Evolutionary conservation across 2,797 vertebrate genomes (phyloP).

Genomic region (Cuculus canorus): DNA sequence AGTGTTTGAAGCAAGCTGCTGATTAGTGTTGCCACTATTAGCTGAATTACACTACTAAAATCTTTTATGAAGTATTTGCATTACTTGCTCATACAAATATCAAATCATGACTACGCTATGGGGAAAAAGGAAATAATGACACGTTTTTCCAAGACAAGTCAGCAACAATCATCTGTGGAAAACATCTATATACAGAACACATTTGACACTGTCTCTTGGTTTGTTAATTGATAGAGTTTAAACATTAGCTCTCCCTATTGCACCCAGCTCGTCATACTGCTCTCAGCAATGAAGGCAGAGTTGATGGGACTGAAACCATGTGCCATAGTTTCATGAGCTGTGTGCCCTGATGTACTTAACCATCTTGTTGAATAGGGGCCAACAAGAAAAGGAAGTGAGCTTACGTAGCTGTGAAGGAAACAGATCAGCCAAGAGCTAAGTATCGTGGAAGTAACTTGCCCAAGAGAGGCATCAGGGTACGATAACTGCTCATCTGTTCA

Average conservation of each 20-base stretch:
- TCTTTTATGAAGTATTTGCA: conserved; percentile 45
- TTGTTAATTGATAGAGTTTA: conserved; percentile 58
- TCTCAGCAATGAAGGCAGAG: neutral
- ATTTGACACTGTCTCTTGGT: neutral
- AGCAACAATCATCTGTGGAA: neutral
- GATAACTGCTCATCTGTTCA: neutral
- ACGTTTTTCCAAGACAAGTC: conserved; percentile 26
- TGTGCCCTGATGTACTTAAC: neutral
- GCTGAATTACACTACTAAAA: conserved; percentile 53
- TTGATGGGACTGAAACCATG: neutral
- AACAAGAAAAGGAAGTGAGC: neutral
- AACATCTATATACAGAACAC: neutral
- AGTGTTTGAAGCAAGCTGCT: conserved; percentile 22
- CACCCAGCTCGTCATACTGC: neutral
- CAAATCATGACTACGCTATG: neutral
- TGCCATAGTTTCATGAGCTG: neutral
- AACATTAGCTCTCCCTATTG: neutral
- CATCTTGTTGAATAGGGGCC: neutral
- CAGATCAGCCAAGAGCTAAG: neutral
- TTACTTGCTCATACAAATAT: conserved; percentile 49
- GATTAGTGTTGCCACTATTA: conserved; percentile 52
- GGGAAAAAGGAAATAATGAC: conserved; percentile 9
- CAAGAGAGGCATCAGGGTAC: neutral
- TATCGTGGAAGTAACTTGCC: neutral
- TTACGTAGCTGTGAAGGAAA: neutral